These are phyloP conservation scores for Halictus rubicundus DNA, from an alignment of 1,140 invertebrate genomes.

Conservation along the genomic window DNA sequence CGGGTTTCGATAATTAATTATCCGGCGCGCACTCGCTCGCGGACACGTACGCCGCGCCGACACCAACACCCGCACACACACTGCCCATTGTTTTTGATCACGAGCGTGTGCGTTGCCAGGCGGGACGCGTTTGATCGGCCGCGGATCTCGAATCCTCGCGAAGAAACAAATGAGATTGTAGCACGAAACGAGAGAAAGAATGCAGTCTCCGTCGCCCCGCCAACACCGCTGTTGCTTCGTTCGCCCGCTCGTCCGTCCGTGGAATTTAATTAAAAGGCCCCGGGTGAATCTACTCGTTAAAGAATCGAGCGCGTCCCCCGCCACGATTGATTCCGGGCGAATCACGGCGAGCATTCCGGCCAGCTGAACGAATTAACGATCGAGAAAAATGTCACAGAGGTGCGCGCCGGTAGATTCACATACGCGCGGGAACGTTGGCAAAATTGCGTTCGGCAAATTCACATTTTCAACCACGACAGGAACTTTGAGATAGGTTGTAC, in stretches of 20 bases:
- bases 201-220: neutral
- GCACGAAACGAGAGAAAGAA: neutral
- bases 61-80: too few species aligned
- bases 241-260: neutral
- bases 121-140: neutral
- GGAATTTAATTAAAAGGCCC: slow-evolving; percentile 42
- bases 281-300: slow-evolving; percentile 8
- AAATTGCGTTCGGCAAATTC: too few species aligned
- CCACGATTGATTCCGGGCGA: slow-evolving; percentile 6
- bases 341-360: neutral
- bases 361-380: too few species aligned
- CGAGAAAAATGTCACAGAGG: neutral
- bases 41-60: too few species aligned
- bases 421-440: too few species aligned
- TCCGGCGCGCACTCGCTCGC: neutral
- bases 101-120: too few species aligned
- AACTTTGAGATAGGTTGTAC: too few species aligned
- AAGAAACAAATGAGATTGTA: neutral
- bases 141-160: neutral
- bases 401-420: too few species aligned
- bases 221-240: neutral
- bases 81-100: neutral
- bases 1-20: slow-evolving; percentile 32
- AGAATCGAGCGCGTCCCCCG: neutral
- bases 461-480: too few species aligned